Evolutionary conservation across 2,113 vertebrate species (phyloP).

Genomic region (Larimichthys crocea): DNA sequence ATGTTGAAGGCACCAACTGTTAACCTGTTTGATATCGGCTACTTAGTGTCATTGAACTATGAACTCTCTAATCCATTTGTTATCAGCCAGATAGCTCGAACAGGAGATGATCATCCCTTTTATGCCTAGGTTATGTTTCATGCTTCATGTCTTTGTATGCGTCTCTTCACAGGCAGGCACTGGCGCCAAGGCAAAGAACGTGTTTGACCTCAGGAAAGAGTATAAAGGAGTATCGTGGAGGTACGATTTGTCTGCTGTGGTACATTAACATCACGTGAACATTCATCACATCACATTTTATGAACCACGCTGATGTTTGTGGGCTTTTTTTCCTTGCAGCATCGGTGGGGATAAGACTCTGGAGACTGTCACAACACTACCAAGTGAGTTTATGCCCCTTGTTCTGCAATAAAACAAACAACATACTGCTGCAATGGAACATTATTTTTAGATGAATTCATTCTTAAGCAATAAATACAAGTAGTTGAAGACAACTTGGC

Average conservation of each 20-base stretch:
- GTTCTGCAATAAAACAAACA: not conserved
- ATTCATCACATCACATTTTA: not conserved
- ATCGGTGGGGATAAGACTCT: constrained; percentile 88
- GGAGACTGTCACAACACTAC: constrained; percentile 88
- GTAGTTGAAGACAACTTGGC: too few relatives aligned
- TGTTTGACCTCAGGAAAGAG: constrained; percentile 63
- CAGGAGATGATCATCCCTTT: constrained; percentile 12
- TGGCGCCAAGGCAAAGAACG: constrained; percentile 82
- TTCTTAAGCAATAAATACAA: not conserved
- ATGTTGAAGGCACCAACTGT: not conserved
- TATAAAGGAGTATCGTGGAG: constrained; percentile 93
- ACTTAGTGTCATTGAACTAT: constrained; percentile 41
- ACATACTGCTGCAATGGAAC: not conserved
- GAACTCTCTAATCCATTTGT: constrained; percentile 48
- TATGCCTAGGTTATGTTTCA: constrained; percentile 1
- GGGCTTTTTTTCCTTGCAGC: constrained; percentile 80
- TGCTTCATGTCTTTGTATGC: not conserved
- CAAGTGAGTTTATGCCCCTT: constrained; percentile 87
- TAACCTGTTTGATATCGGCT: constrained; percentile 13
- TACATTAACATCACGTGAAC: not conserved
- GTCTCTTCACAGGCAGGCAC: constrained; percentile 80
- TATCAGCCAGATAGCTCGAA: constrained; percentile 32
- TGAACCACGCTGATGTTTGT: not conserved
- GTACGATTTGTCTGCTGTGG: constrained; percentile 63
- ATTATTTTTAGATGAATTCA: not conserved